A percentile compares a stretch with the other conserved stretches of the same genome.
Conservation (phyloP, 2,888 invertebrate species). For the Meteorus colon region DNA sequence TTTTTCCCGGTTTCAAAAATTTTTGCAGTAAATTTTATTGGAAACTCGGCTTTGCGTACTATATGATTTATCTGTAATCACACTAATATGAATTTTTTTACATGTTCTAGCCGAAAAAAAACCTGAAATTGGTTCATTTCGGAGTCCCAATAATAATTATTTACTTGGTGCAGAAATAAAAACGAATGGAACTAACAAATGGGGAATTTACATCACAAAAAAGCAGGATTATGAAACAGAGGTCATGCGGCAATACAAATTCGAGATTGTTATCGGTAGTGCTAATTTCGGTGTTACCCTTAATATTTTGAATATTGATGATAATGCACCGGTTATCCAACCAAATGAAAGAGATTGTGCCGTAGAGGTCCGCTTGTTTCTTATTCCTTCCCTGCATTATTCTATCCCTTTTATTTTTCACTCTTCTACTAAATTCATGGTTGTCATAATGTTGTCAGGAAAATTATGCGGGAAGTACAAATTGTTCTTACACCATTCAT, state of each 20-base stretch:
- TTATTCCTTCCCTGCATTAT: conserved; percentile 51
- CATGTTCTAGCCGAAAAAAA: conserved; percentile 41
- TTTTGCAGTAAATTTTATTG: neutral
- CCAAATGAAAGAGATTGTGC: conserved; percentile 71
- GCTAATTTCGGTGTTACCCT: conserved; percentile 70
- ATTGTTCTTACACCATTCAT: conserved; percentile 54
- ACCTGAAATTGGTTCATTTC: conserved; percentile 47
- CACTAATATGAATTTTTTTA: neutral
- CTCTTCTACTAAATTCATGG: conserved; percentile 40
- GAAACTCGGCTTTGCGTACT: too few relatives aligned
- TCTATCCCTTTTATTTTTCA: neutral
- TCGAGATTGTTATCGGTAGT: conserved; percentile 66
- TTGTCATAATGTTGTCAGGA: conserved; percentile 53
- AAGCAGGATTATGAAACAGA: conserved; percentile 77
- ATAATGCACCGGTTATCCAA: conserved; percentile 75
- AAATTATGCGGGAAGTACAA: conserved; percentile 53
- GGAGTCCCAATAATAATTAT: conserved; percentile 47
- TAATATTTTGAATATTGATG: conserved; percentile 75
- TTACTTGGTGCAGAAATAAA: conserved; percentile 52
- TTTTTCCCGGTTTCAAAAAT: neutral
- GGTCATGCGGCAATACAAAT: conserved; percentile 73
- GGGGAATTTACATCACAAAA: conserved; percentile 61
- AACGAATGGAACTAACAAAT: conserved; percentile 43
- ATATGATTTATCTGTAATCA: too few relatives aligned
- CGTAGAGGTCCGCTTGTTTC: conserved; percentile 68